Evolutionary conservation across 2,888 invertebrate species (phyloP).

Genomic region (Homarus gammarus): DNA sequence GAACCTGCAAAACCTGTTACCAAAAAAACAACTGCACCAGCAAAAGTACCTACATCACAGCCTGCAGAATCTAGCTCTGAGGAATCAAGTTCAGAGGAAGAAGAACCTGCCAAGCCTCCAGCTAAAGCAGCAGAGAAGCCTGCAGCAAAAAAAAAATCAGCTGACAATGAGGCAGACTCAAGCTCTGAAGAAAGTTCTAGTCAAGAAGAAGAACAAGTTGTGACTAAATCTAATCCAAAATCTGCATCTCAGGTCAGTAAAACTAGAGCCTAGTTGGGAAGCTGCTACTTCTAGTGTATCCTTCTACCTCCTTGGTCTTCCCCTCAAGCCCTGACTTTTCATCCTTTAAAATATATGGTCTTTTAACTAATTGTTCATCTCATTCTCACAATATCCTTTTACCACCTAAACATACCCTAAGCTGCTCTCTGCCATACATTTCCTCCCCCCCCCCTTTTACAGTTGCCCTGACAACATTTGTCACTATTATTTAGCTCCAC

Average conservation of each 20-base stretch:
- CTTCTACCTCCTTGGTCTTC: no score
- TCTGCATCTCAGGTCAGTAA: neutral
- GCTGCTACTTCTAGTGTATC: no score
- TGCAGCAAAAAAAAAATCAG: constrained; percentile 9
- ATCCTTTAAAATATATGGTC: no score
- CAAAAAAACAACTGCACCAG: neutral
- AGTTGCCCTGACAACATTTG: no score
- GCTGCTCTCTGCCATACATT: no score
- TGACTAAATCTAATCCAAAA: neutral
- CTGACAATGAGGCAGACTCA: constrained; percentile 2
- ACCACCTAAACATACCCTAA: no score
- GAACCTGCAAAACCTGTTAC: constrained; percentile 5
- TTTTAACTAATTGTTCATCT: no score
- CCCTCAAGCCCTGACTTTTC: no score
- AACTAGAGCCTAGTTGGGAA: no score
- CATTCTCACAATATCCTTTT: no score
- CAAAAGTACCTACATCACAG: constrained; percentile 18
- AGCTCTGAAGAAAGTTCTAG: constrained; percentile 38
- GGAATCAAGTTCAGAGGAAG: constrained; percentile 67
- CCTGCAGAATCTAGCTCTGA: constrained; percentile 57
- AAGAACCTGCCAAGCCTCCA: constrained; percentile 34
- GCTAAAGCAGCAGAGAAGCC: constrained; percentile 18
- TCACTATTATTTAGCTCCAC: no score
- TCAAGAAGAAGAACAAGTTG: constrained; percentile 14
- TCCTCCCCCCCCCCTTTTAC: no score